Evolutionary conservation across 30 jellyfish, hydroid and myxozoan species (phyloP), one percentile per base, ranked within the genome.

Genomic region (Cassiopea xamachana): DNA sequence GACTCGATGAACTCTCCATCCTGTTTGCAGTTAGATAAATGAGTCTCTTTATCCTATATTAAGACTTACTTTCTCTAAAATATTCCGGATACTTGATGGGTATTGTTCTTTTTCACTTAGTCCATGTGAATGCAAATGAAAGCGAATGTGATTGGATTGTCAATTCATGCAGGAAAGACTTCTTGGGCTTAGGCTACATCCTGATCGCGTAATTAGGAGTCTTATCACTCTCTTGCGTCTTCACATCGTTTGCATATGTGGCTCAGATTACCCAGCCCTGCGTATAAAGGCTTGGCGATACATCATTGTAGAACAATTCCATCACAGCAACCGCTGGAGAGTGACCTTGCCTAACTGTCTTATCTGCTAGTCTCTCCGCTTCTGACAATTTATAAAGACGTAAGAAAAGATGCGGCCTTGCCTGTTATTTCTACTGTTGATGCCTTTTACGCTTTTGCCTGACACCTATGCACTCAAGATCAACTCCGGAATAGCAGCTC

Each of bases 151-250:
- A 78, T 78, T 44, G 74, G 39, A 78, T 78, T 16, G 49, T 51
- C 87, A 78, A 50, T 43, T 50, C 70, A 4, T 60, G 58, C 87
- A 78, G 87, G 94, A 87, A 75, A 77, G 77, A 46, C 48, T 73
- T 68, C 59, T 67, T 60, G 83, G 87, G 95, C 70, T 70, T 55
- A 88, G 72, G 82, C 58, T 39, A 48, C 90, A 83, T 51, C 87
- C 82, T 69, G 81, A 60, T 60, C 95, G 85, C 90, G 81, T 88
- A 74, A 69, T 88, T 88, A 88, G 55, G 46, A 47, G 95, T 60
- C 76, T 88, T 88, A 88, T 67, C 95, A 88, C 95, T 84, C 90
- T 67, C 89, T 69, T 78, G 81, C 71, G 75, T 58, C 48, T 16
- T 8, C 60, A 84, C 45, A 27, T 27, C 39, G 39, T 27, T 27